Base-by-base conservation (phyloP, 2,888 invertebrate species). In the Ochropacha duplaris region DNA sequence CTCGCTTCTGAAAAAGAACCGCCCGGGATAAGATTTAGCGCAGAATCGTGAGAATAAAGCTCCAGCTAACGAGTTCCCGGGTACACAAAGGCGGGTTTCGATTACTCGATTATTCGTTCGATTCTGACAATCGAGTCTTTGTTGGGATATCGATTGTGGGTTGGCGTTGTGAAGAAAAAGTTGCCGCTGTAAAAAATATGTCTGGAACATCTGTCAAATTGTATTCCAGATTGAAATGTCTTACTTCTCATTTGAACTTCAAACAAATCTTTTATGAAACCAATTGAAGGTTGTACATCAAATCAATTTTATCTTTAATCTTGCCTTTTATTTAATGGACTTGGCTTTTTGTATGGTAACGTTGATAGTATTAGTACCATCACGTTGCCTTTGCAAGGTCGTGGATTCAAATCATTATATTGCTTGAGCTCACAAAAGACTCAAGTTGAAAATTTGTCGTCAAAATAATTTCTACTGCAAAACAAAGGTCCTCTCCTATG, bases 31-130 rank as follows among this genome's bases (percentile, higher is more conserved):
- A 78, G 76, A 77, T 74, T 70, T 70, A 66, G 44, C 44, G 44
- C 19, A 44, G 44, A 44, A 44, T 44, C 44, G 44, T 6, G 44
- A 61, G 71, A 72, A 76, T 79, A 76, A 78, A 76, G 69, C 73
- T 74, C 68, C 65, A 64, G 70, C 72, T 81, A 81, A 81, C 82
- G 80, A 82, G 79, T 74, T 67, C 69, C 64, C 68, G 61, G 65
- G 59, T 28, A 50, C 73, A 80, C 81, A 81, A 81, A 81, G 73
- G 78, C 71, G 68, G 64, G 67, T 70, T 73, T 74, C 78, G 76
- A 80, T 79, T 78, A 76, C 75, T 74, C 79, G 79, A 81, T 76
- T 76, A 73, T 74, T 74, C 79, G 77, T 74, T 76, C 78, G 78
- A 79, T 74, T 73, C 74, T 74, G 71, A 76, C 75, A 72, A 76